Conservation (phyloP, 2,113 vertebrate genomes). For the Taurulus bubalis region DNA sequence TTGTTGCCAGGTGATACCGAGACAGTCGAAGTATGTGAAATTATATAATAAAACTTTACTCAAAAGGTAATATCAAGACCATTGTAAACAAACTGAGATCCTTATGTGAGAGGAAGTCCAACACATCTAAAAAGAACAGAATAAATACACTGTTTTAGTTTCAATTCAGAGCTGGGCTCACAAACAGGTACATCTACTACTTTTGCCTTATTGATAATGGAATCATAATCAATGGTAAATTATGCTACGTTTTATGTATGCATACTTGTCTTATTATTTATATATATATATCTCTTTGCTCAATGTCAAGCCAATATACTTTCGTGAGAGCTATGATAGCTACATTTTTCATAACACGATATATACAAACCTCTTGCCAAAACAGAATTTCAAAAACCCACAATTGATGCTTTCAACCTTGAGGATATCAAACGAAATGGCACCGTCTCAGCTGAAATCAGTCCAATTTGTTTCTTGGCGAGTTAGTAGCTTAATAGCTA, state of each 20-base stretch:
- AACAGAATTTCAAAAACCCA: constrained; percentile 21
- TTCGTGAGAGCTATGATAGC: neutral
- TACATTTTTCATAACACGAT: constrained; percentile 7
- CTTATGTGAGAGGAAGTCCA: constrained; percentile 55
- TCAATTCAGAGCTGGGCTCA: constrained; percentile 17
- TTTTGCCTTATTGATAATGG: neutral
- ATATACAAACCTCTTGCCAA: constrained; percentile 10
- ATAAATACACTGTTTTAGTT: neutral
- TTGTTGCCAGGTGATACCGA: constrained; percentile 82
- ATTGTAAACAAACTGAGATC: constrained; percentile 77
- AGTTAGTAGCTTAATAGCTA: constrained; percentile 69
- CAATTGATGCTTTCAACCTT: neutral
- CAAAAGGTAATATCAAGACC: constrained; percentile 73
- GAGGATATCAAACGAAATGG: neutral
- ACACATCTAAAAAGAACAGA: constrained; percentile 20
- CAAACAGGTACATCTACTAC: constrained; percentile 37
- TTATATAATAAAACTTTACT: neutral
- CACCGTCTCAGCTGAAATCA: constrained; percentile 69
- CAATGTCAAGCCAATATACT: neutral
- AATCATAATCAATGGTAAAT: neutral
- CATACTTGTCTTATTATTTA: neutral
- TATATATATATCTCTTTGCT: neutral
- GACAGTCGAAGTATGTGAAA: constrained; percentile 66
- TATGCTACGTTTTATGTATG: neutral
- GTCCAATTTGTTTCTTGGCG: constrained; percentile 77